These are phyloP conservation scores for Amphipyra tragopoginis DNA, from an alignment of 2,888 invertebrate species.

Conservation along the genomic window DNA sequence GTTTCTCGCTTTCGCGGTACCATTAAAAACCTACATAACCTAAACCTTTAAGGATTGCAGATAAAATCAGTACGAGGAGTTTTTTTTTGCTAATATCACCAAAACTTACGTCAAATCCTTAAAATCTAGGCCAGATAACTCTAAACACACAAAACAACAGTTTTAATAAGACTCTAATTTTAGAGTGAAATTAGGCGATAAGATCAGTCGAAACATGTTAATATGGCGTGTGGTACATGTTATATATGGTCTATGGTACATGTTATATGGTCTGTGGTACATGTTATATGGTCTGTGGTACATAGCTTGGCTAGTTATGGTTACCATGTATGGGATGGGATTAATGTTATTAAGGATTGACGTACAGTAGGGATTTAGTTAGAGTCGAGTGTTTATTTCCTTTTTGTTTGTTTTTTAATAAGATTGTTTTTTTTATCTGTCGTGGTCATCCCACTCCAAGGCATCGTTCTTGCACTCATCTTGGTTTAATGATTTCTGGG, in stretches of 20 bases:
- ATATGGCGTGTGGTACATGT: slow-evolving; percentile 10
- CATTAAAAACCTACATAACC: no score
- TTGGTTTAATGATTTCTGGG: no score
- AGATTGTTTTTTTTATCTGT: no score
- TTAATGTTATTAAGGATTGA: slow-evolving; percentile 29
- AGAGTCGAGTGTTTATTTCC: slow-evolving; percentile 1
- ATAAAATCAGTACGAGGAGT: no score
- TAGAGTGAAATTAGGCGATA: slow-evolving; percentile 43
- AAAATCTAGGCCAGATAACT: slow-evolving; percentile 5
- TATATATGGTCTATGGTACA: neutral
- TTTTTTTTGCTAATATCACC: no score
- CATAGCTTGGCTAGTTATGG: slow-evolving; percentile 21
- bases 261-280: neutral
- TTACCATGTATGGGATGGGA: slow-evolving; percentile 29
- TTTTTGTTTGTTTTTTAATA: no score
- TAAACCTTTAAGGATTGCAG: no score
- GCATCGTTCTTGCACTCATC: no score
- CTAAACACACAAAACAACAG: slow-evolving; percentile 15
- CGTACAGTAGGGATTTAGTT: slow-evolving; percentile 7
- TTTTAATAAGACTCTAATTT: slow-evolving; percentile 30
- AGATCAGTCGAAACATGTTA: slow-evolving; percentile 26
- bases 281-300: slow-evolving; percentile 18
- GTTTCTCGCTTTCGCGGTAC: no score
- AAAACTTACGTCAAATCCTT: no score
- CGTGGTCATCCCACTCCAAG: no score